A percentile compares a stretch with the other conserved stretches of the same genome.
Conservation (phyloP, 1,140 invertebrate genomes). For the Ylistrum balloti region DNA sequence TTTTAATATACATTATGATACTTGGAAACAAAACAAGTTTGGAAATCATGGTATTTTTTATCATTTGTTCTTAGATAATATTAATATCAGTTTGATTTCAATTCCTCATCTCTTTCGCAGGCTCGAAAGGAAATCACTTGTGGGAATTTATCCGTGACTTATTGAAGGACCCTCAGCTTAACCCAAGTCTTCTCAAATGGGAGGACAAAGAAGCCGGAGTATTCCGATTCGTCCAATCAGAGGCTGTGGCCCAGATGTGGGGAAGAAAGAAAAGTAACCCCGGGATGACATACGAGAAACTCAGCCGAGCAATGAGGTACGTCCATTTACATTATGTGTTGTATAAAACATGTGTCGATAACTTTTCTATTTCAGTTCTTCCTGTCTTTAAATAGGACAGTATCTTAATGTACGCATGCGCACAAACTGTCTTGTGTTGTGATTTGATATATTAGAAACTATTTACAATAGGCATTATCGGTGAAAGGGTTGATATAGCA, state of each 20-base stretch:
- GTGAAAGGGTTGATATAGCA: neutral
- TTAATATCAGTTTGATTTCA: neutral
- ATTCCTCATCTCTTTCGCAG: slow-evolving; percentile 47
- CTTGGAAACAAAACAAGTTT: neutral
- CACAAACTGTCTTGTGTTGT: neutral
- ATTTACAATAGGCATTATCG: neutral
- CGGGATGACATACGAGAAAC: slow-evolving; percentile 96
- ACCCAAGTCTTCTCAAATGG: slow-evolving; percentile 88
- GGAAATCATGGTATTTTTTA: neutral
- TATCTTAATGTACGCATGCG: neutral
- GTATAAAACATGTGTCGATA: neutral
- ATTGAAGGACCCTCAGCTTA: slow-evolving; percentile 72
- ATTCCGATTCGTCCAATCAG: slow-evolving; percentile 94
- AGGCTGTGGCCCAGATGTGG: slow-evolving; percentile 94
- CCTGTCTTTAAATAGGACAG: neutral
- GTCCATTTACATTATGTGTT: slow-evolving; percentile 2
- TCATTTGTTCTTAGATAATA: neutral
- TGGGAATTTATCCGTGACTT: slow-evolving; percentile 80
- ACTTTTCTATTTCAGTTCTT: neutral
- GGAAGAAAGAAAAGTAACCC: slow-evolving; percentile 92
- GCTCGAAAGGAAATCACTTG: slow-evolving; percentile 77
- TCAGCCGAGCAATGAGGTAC: slow-evolving; percentile 95
- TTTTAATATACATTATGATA: too few species aligned
- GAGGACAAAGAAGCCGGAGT: slow-evolving; percentile 92
- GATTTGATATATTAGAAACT: neutral